phyloP scores from a whole-genome alignment of 2,888 invertebrate species.

The Chromoteleia sp. region DNA sequence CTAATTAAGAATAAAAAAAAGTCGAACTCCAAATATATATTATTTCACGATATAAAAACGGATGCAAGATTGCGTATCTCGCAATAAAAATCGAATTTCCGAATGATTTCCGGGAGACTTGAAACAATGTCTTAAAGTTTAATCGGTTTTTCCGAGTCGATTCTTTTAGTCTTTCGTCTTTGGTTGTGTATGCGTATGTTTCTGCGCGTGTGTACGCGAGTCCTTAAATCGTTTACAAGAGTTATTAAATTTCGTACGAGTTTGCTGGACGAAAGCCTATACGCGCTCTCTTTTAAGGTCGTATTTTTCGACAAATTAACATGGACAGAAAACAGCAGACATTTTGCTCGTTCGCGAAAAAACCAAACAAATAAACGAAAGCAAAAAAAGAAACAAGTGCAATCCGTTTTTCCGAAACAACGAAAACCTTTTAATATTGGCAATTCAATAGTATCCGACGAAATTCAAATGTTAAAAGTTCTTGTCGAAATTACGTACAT shows the following conservation, averaged over 20 bases:
- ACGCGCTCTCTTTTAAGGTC: slow-evolving; percentile 9
- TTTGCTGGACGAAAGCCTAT: slow-evolving; percentile 19
- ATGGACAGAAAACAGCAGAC: slow-evolving; percentile 34
- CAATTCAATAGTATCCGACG: no score
- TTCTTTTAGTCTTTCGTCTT: no score
- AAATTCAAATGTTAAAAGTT: no score
- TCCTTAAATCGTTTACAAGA: slow-evolving; percentile 49
- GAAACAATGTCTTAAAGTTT: slow-evolving; percentile 21
- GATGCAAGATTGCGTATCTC: slow-evolving; percentile 8
- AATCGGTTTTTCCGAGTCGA: slow-evolving; percentile 30
- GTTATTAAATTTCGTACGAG: slow-evolving; percentile 53
- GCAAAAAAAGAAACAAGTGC: no score
- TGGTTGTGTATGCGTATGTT: no score
- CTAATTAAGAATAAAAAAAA: slow-evolving; percentile 1
- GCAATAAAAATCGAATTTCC: slow-evolving; percentile 5
- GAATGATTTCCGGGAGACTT: slow-evolving; percentile 3
- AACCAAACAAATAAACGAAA: neutral
- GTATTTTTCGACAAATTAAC: slow-evolving; percentile 39
- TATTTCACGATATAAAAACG: neutral
- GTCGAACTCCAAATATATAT: neutral
- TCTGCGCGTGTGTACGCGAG: neutral
- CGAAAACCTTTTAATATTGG: neutral
- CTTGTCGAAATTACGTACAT: no score
- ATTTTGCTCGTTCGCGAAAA: slow-evolving; percentile 1
- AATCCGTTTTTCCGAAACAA: neutral